Conservation (phyloP, 2,888 invertebrate species). For the Serripes groenlandicus region DNA sequence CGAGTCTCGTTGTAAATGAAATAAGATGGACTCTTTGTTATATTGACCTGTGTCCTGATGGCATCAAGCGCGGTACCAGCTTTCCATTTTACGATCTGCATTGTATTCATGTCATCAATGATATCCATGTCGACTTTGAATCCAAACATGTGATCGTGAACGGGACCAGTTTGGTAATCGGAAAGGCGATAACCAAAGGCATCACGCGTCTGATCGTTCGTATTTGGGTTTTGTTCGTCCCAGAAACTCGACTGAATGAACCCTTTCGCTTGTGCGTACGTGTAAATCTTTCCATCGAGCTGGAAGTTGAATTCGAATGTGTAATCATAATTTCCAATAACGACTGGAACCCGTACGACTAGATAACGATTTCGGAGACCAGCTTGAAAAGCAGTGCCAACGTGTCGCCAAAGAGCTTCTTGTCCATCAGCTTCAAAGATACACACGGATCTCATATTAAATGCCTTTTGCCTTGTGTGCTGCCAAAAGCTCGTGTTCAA, state of each 20-base stretch:
- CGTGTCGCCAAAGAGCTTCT: constrained; percentile 74
- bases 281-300: constrained; percentile 71
- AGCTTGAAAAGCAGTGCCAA: constrained; percentile 59
- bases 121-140: constrained; percentile 77
- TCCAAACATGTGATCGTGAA: constrained; percentile 76
- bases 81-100: constrained; percentile 73
- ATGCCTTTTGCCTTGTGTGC: constrained; percentile 47
- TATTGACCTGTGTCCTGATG: constrained; percentile 51
- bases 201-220: constrained; percentile 62
- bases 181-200: constrained; percentile 72
- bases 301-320: constrained; percentile 73
- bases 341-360: constrained; percentile 66
- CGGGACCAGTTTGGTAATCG: constrained; percentile 66
- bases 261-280: constrained; percentile 66
- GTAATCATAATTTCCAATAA: constrained; percentile 77
- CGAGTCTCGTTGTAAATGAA: constrained; percentile 67
- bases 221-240: constrained; percentile 66
- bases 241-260: constrained; percentile 72
- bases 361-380: constrained; percentile 71
- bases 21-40: constrained; percentile 50
- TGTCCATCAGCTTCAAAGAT: constrained; percentile 75
- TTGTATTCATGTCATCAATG: constrained; percentile 68
- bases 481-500: constrained; percentile 70
- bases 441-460: constrained; percentile 67
- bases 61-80: constrained; percentile 66